Percentiles rank a stretch among this genome's conserved stretches.
Evolutionary conservation across 2,113 vertebrate genomes (phyloP).

Genomic region (Monarcha castaneiventris): DNA sequence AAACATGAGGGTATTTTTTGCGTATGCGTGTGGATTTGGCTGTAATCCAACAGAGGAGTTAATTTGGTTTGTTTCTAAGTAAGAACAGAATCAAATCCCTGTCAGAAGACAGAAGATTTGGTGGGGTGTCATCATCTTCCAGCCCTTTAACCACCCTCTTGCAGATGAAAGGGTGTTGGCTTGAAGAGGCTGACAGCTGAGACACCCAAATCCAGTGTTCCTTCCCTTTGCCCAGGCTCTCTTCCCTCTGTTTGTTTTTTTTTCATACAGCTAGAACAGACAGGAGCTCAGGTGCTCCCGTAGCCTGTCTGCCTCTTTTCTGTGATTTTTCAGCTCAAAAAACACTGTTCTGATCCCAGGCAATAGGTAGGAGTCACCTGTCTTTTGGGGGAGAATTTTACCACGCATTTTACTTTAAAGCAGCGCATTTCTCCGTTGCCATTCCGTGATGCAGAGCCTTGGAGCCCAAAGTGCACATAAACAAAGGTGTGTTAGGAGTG

Average conservation of each 20-base stretch:
- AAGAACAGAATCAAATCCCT: not conserved
- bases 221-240: not conserved
- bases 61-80: not conserved
- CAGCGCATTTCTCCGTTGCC: not conserved
- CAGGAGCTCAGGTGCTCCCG: not conserved
- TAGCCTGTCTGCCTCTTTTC: not conserved
- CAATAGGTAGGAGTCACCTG: not conserved
- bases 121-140: not conserved
- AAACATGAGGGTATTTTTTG: not conserved
- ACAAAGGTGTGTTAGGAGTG: not conserved
- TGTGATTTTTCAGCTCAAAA: not conserved
- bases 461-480: not conserved
- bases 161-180: not conserved
- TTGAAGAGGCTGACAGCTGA: not conserved
- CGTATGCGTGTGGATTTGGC: accelerated
- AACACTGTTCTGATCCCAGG: not conserved
- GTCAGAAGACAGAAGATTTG: not conserved
- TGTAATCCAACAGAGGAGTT: not conserved
- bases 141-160: not conserved
- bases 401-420: accelerated
- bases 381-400: not conserved
- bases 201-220: accelerated
- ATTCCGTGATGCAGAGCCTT: not conserved
- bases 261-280: not conserved
- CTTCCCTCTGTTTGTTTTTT: not conserved